phyloP scores from a whole-genome alignment of 2,888 invertebrate species.

The Carterocephalus palaemon region DNA sequence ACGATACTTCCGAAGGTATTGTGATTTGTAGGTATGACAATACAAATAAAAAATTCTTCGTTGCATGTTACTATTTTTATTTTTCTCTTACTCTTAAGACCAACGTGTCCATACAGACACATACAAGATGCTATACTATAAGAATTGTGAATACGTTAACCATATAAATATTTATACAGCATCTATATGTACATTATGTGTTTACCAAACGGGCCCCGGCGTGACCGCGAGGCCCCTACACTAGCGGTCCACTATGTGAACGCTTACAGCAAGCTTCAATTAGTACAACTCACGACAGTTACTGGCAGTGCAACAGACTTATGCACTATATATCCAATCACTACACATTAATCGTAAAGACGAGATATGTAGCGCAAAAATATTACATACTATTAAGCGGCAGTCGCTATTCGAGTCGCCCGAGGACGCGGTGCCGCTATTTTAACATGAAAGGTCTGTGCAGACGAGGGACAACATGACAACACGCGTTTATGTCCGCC shows the following conservation, averaged over 20 bases:
- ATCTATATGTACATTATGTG: conserved; percentile 73
- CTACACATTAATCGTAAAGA: conserved; percentile 26
- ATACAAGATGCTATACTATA: conserved; percentile 67
- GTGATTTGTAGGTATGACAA: too few species aligned
- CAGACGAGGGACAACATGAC: too few species aligned
- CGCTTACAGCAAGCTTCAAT: conserved; percentile 52
- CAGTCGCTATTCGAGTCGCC: conserved; percentile 11
- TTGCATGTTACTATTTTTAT: conserved; percentile 76
- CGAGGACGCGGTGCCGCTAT: too few species aligned
- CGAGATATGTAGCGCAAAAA: conserved; percentile 65
- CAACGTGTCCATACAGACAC: conserved; percentile 65
- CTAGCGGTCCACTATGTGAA: conserved; percentile 64
- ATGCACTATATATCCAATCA: conserved; percentile 50
- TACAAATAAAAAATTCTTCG: conserved; percentile 50
- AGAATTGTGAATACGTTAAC: conserved; percentile 56
- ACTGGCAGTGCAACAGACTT: conserved; percentile 70
- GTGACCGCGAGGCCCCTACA: conserved; percentile 34
- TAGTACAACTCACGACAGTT: conserved; percentile 48
- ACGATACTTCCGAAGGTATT: too few species aligned
- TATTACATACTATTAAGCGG: conserved; percentile 50
- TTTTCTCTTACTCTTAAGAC: conserved; percentile 68
- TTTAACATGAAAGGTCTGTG: too few species aligned
- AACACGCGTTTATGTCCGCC: too few species aligned
- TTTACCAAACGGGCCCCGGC: conserved; percentile 44
- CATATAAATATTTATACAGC: conserved; percentile 74